phyloP scores from a whole-genome alignment of 2,797 vertebrate genomes.

The Etheostoma perlongum region DNA sequence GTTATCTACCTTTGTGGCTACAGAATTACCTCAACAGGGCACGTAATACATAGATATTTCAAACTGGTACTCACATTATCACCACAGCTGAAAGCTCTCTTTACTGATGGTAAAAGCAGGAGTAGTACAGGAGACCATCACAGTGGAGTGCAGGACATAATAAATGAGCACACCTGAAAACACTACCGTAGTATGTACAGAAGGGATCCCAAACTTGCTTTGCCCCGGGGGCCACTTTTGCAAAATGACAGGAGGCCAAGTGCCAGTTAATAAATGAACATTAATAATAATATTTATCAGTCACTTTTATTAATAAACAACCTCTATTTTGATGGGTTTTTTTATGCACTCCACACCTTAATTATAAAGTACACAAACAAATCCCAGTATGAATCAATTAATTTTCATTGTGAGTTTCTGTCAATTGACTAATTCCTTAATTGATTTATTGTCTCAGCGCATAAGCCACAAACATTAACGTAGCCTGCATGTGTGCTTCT shows the following conservation, averaged over 20 bases:
- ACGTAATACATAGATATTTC: conserved; percentile 76
- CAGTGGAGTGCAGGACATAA: conserved; percentile 29
- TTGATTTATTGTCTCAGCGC: conserved; percentile 8
- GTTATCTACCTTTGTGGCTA: conserved; percentile 39
- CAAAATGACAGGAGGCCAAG: too few species aligned
- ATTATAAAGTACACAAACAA: too few species aligned
- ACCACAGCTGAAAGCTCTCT: conserved; percentile 47
- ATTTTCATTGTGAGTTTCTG: neutral
- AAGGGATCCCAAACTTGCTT: too few species aligned
- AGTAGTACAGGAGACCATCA: conserved; percentile 33
- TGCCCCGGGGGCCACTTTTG: too few species aligned
- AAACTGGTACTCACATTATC: conserved; percentile 64
- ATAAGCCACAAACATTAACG: conserved; percentile 1
- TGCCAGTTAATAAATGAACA: too few species aligned
- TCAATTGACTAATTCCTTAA: neutral
- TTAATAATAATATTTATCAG: too few species aligned
- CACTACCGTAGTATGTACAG: conserved; percentile 5
- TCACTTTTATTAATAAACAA: too few species aligned
- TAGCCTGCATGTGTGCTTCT: neutral
- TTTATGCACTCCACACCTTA: too few species aligned
- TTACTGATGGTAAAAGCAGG: conserved; percentile 43
- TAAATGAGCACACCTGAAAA: conserved; percentile 33
- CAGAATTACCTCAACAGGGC: conserved; percentile 57
- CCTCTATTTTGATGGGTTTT: too few species aligned
- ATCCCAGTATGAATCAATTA: too few species aligned